Base-by-base conservation (phyloP, 2,797 vertebrate genomes). In the Cirrhinus mrigala region DNA sequence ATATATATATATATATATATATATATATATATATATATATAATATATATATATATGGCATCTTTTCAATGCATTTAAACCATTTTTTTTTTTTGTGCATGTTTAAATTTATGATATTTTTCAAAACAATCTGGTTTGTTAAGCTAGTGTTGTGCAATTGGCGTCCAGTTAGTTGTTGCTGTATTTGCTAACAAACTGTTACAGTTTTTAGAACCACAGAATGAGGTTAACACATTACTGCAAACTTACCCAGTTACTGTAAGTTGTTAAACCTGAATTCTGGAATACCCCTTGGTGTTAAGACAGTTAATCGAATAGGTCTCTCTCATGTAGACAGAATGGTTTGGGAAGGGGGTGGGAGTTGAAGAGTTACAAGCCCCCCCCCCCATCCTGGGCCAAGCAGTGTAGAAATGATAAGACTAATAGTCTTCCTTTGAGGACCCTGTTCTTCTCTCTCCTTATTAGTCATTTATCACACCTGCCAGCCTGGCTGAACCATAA, bases 401-500 rank as follows among this genome's bases (percentile, higher is more conserved):
- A 96, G 97, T 96, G 95, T 88, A 93, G 95, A 95, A 96, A 97
- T 98, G 98, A 99, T 99, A 99, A 99, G 95, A 91, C 56, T 97
- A 98, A 99, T 98, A 97, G 98, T 95, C 96, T 97, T 97, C 97
- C 97, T 98, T 97, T 97, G 98, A 98, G 98, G 96, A 95, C 94
- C 95, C 89, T 92, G 94, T 96, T 96, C 97, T 98, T 96, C 95
- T 92, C 95, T 93, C 95, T 93, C 96, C 98, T 99, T 98, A 99
- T 99, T 99, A 98, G 97, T 98, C 97, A 99, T 99, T 99, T 99
- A 99, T 99, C 98, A 99, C 97, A 98, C 97, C 97, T 99, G 98
- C 97, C 98, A 99, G 97, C 96, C 96, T 95, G 95, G 96, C 97
- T 97, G 97, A 97, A 97, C 98, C 97, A 97, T 99, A 99, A 99